Percentiles rank a stretch among this genome's conserved stretches.
These are phyloP conservation scores for Platysteira castanea DNA, from an alignment of 2,113 vertebrate genomes.

Conservation along the genomic window DNA sequence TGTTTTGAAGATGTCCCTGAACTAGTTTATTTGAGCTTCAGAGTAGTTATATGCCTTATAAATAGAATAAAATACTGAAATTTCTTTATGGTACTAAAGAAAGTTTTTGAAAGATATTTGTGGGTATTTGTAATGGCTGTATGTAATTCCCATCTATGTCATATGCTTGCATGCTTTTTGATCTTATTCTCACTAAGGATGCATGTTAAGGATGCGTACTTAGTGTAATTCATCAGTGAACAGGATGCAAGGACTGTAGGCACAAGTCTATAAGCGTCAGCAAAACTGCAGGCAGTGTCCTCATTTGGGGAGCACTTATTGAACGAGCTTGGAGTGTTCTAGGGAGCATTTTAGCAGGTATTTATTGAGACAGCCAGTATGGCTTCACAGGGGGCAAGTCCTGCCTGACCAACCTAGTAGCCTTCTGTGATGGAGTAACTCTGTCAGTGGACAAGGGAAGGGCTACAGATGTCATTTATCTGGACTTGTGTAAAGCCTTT, in stretches of 20 bases:
- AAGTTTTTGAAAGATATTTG: not conserved
- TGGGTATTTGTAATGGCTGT: not conserved
- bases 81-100: not conserved
- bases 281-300: not conserved
- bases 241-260: not conserved
- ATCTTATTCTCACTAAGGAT: not conserved
- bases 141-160: not conserved
- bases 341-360: not conserved
- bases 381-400: not conserved
- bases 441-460: not conserved
- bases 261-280: not conserved
- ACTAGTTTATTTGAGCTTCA: not conserved
- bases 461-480: not conserved
- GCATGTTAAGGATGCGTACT: rapidly evolving
- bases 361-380: not conserved
- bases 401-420: not conserved
- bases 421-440: not conserved
- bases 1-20: not conserved
- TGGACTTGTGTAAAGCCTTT: not conserved
- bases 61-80: not conserved
- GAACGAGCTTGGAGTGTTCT: rapidly evolving
- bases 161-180: not conserved
- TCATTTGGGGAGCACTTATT: not conserved
- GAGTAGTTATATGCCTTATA: not conserved
- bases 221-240: not conserved